Evolutionary conservation across 2,888 invertebrate species (phyloP), one percentile per base, ranked within the genome.

Genomic region (Calephelis perditalis): DNA sequence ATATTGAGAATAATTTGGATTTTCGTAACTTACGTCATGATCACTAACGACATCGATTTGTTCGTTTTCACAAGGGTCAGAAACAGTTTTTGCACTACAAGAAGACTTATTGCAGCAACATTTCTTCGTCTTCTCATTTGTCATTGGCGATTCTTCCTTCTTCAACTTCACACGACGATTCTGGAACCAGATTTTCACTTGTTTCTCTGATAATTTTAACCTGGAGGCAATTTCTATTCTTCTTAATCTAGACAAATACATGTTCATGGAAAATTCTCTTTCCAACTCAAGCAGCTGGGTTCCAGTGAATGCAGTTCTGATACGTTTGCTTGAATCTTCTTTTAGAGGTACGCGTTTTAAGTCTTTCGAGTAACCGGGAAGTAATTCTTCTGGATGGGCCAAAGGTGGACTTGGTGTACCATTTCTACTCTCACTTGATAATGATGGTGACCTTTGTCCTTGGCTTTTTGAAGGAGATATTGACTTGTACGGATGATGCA

Each of bases 181-280:
- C 80, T 98, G 97, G 84, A 98, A 98, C 98, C 98, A 97, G 69
- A 96, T 96, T 81, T 96, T 98, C 67, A 98, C 98, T 88, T 98
- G 98, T 76, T 98, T 98, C 82, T 98, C 98, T 0, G 97, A 97
- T 0, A 98, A 85, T 58, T 96, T 93, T 64, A 98, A 83, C 68
- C 95, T 94, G 40, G 96, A 97, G 5, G 98, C 98, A 60, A 98
- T 98, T 84, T 98, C 98, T 68, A 98, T 98, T 62, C 98, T 91
- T 59, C 98, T 92, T 68, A 98, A 82, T 52, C 98, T 92, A 0
- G 97, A 97, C 45, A 98, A 86, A 76, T 98, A 98, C 94, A 97
- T 97, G 78, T 97, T 98, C 70, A 94, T 84, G 0, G 96, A 92
- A 81, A 98, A 98, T 77, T 98, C 98, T 59, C 97, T 87, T 81